phyloP scores from a whole-genome alignment of 2,797 vertebrate species.

The Premnoplex brunnescens region DNA sequence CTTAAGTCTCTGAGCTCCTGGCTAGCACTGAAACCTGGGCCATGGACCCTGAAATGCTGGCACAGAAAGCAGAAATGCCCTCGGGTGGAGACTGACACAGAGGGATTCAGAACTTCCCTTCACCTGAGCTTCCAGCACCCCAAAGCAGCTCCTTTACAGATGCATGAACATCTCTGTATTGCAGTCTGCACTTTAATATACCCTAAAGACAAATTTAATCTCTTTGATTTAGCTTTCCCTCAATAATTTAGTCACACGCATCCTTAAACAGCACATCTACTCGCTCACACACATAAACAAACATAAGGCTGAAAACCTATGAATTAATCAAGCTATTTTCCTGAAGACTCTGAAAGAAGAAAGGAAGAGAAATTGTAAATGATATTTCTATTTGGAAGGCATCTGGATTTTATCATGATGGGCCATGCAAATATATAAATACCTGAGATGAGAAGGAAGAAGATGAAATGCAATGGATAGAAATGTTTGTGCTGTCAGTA shows the following conservation, averaged over 20 bases:
- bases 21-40: not conserved
- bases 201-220: conserved; percentile 14
- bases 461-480: conserved; percentile 6
- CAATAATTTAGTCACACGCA: conserved; percentile 14
- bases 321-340: conserved; percentile 22
- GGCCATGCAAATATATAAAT: conserved; percentile 27
- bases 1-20: not conserved
- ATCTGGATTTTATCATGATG: conserved; percentile 1
- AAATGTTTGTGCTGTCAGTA: conserved; percentile 6
- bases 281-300: conserved; percentile 6
- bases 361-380: conserved; percentile 4
- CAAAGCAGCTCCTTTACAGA: not conserved
- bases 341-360: conserved; percentile 8
- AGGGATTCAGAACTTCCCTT: not conserved
- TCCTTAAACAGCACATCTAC: not conserved
- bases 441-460: conserved; percentile 10
- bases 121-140: not conserved
- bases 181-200: not conserved
- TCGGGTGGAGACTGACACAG: not conserved
- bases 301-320: conserved; percentile 37
- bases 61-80: not conserved
- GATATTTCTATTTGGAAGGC: conserved; percentile 12
- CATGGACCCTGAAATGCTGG: not conserved
- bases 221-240: conserved; percentile 35
- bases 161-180: not conserved